Evolutionary conservation across 1,140 invertebrate genomes (phyloP).

Genomic region (Platorchestia sp.): DNA sequence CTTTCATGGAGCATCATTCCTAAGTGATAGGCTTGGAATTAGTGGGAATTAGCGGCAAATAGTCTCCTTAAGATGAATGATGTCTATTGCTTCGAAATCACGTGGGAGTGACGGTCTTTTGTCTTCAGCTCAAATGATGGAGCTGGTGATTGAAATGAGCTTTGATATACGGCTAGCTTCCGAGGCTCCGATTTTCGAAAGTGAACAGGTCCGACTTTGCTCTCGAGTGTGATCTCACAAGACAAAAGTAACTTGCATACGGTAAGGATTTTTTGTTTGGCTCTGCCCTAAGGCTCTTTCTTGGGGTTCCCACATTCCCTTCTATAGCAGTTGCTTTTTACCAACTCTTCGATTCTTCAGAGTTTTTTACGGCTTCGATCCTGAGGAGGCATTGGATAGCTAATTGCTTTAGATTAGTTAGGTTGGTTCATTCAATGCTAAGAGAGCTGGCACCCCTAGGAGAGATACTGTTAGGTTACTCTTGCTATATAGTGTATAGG

Average conservation of each 20-base stretch:
- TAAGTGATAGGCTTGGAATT: constrained; percentile 16
- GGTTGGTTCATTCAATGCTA: no score
- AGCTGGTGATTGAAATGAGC: constrained; percentile 25
- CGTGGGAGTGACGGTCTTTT: constrained; percentile 43
- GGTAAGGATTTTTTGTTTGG: not conserved
- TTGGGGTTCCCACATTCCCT: not conserved
- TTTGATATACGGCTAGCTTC: constrained; percentile 21
- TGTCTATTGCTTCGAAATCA: not conserved
- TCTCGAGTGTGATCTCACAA: not conserved
- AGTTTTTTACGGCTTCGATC: no score
- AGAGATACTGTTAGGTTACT: no score
- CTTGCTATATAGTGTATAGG: no score
- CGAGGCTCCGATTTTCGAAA: not conserved
- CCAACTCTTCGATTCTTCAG: not conserved
- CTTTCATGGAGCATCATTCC: constrained; percentile 35
- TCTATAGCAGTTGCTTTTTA: not conserved
- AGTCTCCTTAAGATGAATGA: constrained; percentile 39
- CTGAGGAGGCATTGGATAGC: no score
- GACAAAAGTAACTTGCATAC: not conserved
- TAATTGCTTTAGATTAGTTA: no score
- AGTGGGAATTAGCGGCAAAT: constrained; percentile 42
- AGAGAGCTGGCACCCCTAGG: no score
- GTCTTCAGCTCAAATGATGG: constrained; percentile 8
- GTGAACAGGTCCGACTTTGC: not conserved
- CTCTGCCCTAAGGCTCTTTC: not conserved